These are phyloP conservation scores for Dromius quadrimaculatus DNA, from an alignment of 2,888 invertebrate species.

Conservation along the genomic window DNA sequence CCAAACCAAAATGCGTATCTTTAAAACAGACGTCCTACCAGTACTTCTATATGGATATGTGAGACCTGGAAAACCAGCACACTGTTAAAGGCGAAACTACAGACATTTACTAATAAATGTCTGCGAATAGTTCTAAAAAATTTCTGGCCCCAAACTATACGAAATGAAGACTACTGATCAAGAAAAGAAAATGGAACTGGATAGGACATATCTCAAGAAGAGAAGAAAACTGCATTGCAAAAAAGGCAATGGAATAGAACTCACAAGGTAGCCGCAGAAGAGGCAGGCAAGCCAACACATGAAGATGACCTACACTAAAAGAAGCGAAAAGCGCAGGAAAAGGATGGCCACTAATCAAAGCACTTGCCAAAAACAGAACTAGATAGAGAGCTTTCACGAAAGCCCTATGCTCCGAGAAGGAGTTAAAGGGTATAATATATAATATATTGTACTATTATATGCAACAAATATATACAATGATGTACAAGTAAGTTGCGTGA, in stretches of 20 bases:
- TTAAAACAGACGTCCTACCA: too few species aligned
- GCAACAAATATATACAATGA: too few species aligned
- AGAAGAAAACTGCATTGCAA: not conserved
- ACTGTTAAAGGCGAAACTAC: not conserved
- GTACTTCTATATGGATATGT: not conserved
- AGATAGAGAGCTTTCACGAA: not conserved
- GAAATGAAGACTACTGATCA: not conserved
- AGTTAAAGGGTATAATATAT: too few species aligned
- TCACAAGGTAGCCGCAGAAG: too few species aligned
- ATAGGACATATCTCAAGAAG: not conserved
- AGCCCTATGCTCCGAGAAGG: not conserved
- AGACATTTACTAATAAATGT: not conserved
- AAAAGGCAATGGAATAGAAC: too few species aligned
- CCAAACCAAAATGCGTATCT: not conserved
- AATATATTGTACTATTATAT: too few species aligned
- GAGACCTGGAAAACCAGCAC: not conserved
- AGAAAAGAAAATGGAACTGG: slow-evolving; percentile 5
- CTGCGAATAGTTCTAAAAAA: not conserved
- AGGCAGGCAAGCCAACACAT: not conserved
- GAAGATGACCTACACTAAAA: not conserved
- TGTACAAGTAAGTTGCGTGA: too few species aligned
- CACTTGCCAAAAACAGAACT: too few species aligned
- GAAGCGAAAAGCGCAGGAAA: not conserved
- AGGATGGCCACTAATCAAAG: not conserved
- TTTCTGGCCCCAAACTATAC: not conserved